A percentile compares a stretch with the other conserved stretches of the same genome.
Evolutionary conservation across 2,888 invertebrate genomes (phyloP).

Genomic region (Drosophila testacea): DNA sequence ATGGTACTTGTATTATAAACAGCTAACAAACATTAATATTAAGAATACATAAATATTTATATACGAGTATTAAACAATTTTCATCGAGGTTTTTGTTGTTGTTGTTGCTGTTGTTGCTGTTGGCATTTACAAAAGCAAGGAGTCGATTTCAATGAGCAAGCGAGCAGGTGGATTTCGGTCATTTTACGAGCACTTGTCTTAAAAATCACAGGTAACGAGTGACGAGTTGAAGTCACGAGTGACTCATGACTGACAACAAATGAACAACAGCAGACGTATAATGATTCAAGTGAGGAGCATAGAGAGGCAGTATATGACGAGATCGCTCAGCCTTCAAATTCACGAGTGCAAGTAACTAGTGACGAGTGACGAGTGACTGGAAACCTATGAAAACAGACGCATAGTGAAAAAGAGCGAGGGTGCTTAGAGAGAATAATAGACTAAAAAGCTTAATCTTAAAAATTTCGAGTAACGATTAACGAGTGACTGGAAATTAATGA

Average conservation of each 20-base stretch:
- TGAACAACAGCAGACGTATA: too few relatives aligned
- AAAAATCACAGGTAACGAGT: background rate
- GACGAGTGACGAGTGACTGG: constrained; percentile 14
- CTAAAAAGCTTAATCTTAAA: background rate
- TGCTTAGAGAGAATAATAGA: background rate
- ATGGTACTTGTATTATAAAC: constrained; percentile 14
- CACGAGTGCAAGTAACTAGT: background rate
- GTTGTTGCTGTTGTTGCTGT: constrained; percentile 21
- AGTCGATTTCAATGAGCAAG: constrained; percentile 76
- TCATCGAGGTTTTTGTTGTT: background rate
- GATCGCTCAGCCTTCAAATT: background rate
- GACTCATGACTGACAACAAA: background rate
- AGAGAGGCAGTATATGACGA: background rate
- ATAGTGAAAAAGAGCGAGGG: constrained; percentile 6
- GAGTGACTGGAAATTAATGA: constrained; percentile 1
- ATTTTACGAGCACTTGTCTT: background rate
- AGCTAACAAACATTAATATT: constrained; percentile 20
- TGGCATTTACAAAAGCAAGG: constrained; percentile 73
- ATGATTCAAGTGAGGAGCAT: background rate
- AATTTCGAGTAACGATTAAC: constrained; percentile 13
- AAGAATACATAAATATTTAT: constrained; percentile 7
- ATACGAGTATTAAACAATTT: background rate
- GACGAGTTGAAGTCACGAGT: constrained; percentile 15
- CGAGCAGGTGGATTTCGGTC: constrained; percentile 46
- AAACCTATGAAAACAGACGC: background rate